phyloP scores from a whole-genome alignment of 2,888 invertebrate genomes.

The Caenorhabditis sp. region DNA sequence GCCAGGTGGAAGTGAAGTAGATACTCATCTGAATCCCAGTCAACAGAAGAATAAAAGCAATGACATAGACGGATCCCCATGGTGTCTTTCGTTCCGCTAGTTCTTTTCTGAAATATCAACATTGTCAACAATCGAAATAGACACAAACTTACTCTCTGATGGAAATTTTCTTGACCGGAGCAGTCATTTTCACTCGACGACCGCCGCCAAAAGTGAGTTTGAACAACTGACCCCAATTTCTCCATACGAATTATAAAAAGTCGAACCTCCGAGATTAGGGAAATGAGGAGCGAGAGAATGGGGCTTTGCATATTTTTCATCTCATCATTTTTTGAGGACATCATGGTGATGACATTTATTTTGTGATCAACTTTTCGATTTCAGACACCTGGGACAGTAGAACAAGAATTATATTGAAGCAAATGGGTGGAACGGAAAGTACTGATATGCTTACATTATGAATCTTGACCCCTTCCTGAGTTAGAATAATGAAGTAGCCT shows the following conservation, averaged over 20 bases:
- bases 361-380: constrained; percentile 40
- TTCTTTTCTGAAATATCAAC: constrained; percentile 42
- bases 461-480: too few relatives aligned
- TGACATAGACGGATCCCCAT: constrained; percentile 69
- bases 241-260: constrained; percentile 25
- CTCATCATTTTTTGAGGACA: constrained; percentile 27
- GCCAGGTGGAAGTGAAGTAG: constrained; percentile 77
- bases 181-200: constrained; percentile 19
- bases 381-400: not conserved
- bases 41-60: constrained; percentile 61
- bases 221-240: constrained; percentile 33
- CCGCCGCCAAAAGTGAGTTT: not conserved
- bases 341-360: constrained; percentile 35
- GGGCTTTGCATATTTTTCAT: constrained; percentile 36
- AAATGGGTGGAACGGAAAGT: too few relatives aligned
- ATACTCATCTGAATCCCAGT: constrained; percentile 72
- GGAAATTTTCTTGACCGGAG: constrained; percentile 42
- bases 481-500: too few relatives aligned
- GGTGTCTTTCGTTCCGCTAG: constrained; percentile 65
- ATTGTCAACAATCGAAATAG: not conserved
- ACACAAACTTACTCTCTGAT: constrained; percentile 56
- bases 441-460: too few relatives aligned
- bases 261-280: constrained; percentile 51
- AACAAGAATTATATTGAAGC: constrained; percentile 1
- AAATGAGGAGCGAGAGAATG: constrained; percentile 7